Evolutionary conservation across 2,888 invertebrate genomes (phyloP).

Genomic region (Bembecia ichneumoniformis): DNA sequence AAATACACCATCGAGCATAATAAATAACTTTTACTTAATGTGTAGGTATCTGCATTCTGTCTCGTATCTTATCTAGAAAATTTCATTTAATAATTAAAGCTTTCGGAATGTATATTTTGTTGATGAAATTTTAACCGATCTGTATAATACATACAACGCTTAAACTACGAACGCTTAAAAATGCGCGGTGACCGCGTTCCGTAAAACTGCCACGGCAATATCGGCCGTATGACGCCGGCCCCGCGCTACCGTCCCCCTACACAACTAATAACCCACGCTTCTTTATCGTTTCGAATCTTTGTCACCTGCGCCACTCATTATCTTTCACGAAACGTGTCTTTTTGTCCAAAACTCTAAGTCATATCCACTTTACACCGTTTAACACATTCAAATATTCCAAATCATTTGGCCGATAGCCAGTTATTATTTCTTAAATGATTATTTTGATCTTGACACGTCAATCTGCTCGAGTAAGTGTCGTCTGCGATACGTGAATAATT

Average conservation of each 20-base stretch:
- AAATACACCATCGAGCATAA: too few relatives aligned
- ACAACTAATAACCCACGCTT: slow-evolving; percentile 61
- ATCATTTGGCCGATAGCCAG: slow-evolving; percentile 44
- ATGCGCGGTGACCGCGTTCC: slow-evolving; percentile 60
- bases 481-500: not conserved
- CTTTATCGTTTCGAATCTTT: slow-evolving; percentile 58
- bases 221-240: slow-evolving; percentile 50
- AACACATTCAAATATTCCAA: not conserved
- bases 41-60: too few relatives aligned
- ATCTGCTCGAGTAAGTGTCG: slow-evolving; percentile 2
- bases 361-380: slow-evolving; percentile 11
- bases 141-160: not conserved
- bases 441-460: slow-evolving; percentile 31
- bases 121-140: too few relatives aligned
- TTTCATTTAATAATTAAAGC: too few relatives aligned
- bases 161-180: slow-evolving; percentile 27
- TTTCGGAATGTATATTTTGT: too few relatives aligned
- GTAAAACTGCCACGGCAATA: slow-evolving; percentile 49
- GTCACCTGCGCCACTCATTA: slow-evolving; percentile 56
- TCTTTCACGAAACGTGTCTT: slow-evolving; percentile 31
- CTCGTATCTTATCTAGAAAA: too few relatives aligned
- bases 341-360: slow-evolving; percentile 27
- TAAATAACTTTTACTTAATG: too few relatives aligned
- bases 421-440: slow-evolving; percentile 25
- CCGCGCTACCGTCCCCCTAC: slow-evolving; percentile 36